phyloP scores from a whole-genome alignment of 2,888 invertebrate genomes.

The Drosophila falleni region DNA sequence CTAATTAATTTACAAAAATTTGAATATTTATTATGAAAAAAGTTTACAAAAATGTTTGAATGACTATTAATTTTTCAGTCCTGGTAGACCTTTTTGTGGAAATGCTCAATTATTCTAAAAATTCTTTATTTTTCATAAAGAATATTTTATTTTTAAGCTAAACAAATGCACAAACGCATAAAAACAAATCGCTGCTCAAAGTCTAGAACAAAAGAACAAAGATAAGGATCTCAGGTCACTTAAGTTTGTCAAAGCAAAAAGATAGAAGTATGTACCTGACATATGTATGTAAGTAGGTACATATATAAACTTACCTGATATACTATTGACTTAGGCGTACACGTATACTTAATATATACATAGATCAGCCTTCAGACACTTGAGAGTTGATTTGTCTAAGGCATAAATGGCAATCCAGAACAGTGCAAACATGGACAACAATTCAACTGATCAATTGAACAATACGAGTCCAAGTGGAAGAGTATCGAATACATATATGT shows the following conservation, averaged over 20 bases:
- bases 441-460: slow-evolving; percentile 23
- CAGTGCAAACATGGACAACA: slow-evolving; percentile 40
- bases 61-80: too few relatives aligned
- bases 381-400: slow-evolving; percentile 24
- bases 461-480: slow-evolving; percentile 16
- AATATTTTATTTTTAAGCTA: neutral
- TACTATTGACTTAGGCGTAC: neutral
- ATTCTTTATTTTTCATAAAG: neutral
- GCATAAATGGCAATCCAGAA: slow-evolving; percentile 54
- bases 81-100: too few relatives aligned
- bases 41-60: too few relatives aligned
- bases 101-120: too few relatives aligned
- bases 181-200: neutral
- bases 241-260: slow-evolving; percentile 5
- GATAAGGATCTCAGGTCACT: slow-evolving; percentile 22
- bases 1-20: too few relatives aligned
- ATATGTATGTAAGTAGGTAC: neutral
- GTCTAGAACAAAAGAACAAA: neutral
- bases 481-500: neutral
- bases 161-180: neutral
- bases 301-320: neutral
- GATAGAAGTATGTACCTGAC: neutral
- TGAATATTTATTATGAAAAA: too few relatives aligned
- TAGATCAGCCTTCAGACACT: slow-evolving; percentile 41
- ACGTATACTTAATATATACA: slow-evolving; percentile 10